These are phyloP conservation scores for Gortyna flavago DNA, from an alignment of 2,888 invertebrate species.

Conservation along the genomic window DNA sequence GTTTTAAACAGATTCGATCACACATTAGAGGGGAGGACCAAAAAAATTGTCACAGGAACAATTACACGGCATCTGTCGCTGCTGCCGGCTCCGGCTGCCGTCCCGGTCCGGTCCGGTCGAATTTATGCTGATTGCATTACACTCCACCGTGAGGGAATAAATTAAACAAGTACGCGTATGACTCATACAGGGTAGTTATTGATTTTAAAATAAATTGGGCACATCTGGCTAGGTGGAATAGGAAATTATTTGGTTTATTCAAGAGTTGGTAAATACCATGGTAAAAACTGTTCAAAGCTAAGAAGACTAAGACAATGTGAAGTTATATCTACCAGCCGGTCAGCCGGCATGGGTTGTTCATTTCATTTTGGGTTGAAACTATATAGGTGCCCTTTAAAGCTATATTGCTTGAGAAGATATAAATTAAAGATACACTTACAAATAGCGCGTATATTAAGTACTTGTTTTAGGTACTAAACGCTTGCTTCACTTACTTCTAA, in stretches of 20 bases:
- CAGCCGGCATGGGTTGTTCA: not conserved
- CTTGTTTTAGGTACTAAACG: not conserved
- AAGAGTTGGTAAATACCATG: not conserved
- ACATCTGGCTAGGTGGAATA: constrained; percentile 26
- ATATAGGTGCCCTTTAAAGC: not conserved
- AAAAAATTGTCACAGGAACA: constrained; percentile 88
- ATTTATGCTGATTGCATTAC: constrained; percentile 89
- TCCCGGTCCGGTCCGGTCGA: constrained; percentile 62
- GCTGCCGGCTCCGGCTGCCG: constrained; percentile 45
- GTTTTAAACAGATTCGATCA: constrained; percentile 89
- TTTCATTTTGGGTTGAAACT: not conserved
- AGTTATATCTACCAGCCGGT: not conserved
- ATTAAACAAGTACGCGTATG: constrained; percentile 68
- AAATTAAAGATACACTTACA: not conserved
- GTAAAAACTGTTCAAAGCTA: not conserved
- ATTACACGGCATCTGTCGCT: constrained; percentile 89
- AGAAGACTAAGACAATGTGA: not conserved
- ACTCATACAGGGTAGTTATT: constrained; percentile 66
- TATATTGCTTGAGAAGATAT: not conserved
- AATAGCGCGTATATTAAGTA: not conserved
- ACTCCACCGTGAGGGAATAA: constrained; percentile 74
- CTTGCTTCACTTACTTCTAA: not conserved
- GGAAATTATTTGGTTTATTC: not conserved
- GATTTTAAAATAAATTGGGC: constrained; percentile 42
- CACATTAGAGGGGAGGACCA: constrained; percentile 83